A percentile compares a stretch with the other conserved stretches of the same genome.
Conservation (phyloP, 2,113 vertebrate species). For the Numida meleagris region DNA sequence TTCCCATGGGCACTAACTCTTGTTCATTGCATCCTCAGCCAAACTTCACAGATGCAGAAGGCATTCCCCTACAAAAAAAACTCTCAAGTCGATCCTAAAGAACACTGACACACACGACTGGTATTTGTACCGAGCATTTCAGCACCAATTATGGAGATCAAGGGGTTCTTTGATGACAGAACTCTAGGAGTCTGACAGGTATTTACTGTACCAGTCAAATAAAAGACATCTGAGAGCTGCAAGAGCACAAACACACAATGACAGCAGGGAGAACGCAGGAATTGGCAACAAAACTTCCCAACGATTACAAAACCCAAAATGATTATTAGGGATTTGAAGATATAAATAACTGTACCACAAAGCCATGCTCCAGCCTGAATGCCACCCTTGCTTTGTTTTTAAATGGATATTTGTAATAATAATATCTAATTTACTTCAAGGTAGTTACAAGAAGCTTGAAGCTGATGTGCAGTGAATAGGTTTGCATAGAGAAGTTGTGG, state of each 20-base stretch:
- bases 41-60: neutral
- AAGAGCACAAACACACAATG: neutral
- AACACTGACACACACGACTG: slow-evolving; percentile 13
- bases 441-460: neutral
- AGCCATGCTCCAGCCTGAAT: neutral
- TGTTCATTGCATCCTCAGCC: neutral
- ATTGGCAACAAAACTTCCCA: neutral
- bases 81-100: neutral
- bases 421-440: neutral
- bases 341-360: neutral
- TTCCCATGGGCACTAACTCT: neutral
- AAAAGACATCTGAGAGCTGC: slow-evolving; percentile 19
- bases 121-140: slow-evolving; percentile 6
- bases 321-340: neutral
- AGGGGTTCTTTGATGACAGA: neutral
- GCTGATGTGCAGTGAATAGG: neutral
- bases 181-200: slow-evolving; percentile 30
- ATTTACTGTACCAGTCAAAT: slow-evolving; percentile 60
- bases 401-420: neutral
- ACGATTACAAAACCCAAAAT: neutral
- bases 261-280: neutral
- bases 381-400: neutral
- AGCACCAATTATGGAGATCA: slow-evolving; percentile 58
- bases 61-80: neutral
- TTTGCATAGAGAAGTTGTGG: neutral